A percentile compares a stretch with the other conserved stretches of the same genome.
Conservation (phyloP, 2,888 invertebrate genomes). For the Philopedon plagiatum region DNA sequence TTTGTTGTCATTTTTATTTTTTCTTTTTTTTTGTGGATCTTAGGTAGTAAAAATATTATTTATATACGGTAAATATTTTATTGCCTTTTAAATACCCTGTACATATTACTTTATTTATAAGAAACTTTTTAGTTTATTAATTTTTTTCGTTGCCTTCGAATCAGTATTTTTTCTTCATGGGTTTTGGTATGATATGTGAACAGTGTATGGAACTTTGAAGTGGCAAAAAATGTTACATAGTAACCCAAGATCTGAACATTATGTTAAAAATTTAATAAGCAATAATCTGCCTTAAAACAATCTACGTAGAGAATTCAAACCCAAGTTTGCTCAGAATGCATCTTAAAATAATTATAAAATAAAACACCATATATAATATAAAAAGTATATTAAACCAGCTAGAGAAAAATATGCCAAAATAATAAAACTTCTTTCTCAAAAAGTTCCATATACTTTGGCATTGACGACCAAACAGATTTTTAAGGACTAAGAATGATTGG, state of each 20-base stretch:
- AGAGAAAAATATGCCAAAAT: too few species aligned
- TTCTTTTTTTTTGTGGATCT: constrained; percentile 9
- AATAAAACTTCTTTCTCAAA: not conserved
- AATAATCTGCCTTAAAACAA: too few species aligned
- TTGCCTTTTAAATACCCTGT: constrained; percentile 15
- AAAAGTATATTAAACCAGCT: too few species aligned
- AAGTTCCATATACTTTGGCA: not conserved
- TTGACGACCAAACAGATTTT: not conserved
- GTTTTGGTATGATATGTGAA: not conserved
- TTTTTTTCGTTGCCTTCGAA: constrained; percentile 13
- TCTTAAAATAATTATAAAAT: too few species aligned
- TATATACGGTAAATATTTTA: constrained; percentile 22
- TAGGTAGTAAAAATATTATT: constrained; percentile 31
- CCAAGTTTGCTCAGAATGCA: too few species aligned
- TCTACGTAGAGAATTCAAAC: too few species aligned
- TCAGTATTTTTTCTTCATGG: constrained; percentile 30
- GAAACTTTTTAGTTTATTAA: constrained; percentile 17
- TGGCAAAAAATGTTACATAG: too few species aligned
- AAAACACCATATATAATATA: too few species aligned
- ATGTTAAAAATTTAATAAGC: too few species aligned
- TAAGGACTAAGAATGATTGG: constrained; percentile 8
- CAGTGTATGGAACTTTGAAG: not conserved
- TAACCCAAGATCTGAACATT: too few species aligned
- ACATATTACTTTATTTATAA: constrained; percentile 33
- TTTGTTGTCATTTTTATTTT: constrained; percentile 9